These are phyloP conservation scores for Euphydryas editha DNA, from an alignment of 2,888 invertebrate genomes.

Conservation along the genomic window DNA sequence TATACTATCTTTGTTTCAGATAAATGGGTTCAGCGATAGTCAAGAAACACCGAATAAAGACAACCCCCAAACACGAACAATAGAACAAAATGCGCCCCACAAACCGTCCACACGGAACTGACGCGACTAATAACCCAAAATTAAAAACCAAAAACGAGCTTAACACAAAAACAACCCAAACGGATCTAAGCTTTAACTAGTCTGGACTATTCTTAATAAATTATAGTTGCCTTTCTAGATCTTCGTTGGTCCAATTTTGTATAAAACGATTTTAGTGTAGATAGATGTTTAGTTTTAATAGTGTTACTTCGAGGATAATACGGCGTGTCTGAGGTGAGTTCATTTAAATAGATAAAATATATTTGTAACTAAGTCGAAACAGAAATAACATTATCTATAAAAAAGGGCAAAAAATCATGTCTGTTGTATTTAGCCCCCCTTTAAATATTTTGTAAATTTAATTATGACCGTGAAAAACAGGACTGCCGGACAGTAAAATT, in stretches of 20 bases:
- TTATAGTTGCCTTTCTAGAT: constrained; percentile 73
- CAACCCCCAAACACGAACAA: constrained; percentile 25
- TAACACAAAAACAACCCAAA: constrained; percentile 47
- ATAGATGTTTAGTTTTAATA: constrained; percentile 46
- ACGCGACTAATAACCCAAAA: constrained; percentile 37
- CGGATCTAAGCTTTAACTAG: constrained; percentile 53
- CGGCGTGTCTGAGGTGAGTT: constrained; percentile 29
- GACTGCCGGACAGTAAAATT: too few species aligned
- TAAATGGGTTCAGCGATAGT: constrained; percentile 47
- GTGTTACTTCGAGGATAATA: constrained; percentile 24
- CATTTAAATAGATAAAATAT: neutral
- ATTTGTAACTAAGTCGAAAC: too few species aligned
- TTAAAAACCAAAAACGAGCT: constrained; percentile 70
- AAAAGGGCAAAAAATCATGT: too few species aligned
- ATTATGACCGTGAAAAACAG: too few species aligned
- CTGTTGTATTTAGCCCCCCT: too few species aligned
- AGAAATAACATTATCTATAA: too few species aligned
- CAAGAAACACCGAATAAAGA: constrained; percentile 47
- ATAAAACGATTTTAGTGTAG: constrained; percentile 51
- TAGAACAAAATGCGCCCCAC: constrained; percentile 43
- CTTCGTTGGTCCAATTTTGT: constrained; percentile 72
- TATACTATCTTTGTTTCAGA: constrained; percentile 43
- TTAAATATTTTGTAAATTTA: too few species aligned
- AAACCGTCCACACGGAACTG: constrained; percentile 41
- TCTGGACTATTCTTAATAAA: constrained; percentile 40